A percentile compares a stretch with the other conserved stretches of the same genome.
phyloP scores from a whole-genome alignment of 2,797 vertebrate species.

The Hafferia zeledoni region DNA sequence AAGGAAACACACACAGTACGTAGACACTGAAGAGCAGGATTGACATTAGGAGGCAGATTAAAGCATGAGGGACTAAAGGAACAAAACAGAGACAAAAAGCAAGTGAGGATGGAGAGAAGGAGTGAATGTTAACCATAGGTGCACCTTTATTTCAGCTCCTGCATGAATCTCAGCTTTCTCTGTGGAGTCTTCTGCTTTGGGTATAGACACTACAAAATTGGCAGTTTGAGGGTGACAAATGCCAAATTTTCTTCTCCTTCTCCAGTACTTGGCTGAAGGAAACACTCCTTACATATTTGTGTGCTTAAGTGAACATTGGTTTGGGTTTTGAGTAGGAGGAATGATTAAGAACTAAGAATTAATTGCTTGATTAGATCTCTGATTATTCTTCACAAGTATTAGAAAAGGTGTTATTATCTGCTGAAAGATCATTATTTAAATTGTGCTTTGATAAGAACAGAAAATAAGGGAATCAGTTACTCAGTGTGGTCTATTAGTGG shows the following conservation, averaged over 20 bases:
- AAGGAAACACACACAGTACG: neutral
- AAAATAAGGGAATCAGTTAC: neutral
- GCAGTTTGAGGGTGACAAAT: neutral
- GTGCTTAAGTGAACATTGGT: neutral
- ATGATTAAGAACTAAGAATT: neutral
- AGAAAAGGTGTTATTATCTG: slow-evolving; percentile 29
- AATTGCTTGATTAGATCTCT: slow-evolving; percentile 23
- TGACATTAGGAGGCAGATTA: neutral
- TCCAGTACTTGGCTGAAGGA: neutral
- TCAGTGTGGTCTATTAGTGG: neutral
- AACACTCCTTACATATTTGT: neutral
- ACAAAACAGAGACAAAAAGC: neutral
- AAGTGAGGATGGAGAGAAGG: neutral
- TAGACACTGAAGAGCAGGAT: neutral
- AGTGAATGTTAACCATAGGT: neutral
- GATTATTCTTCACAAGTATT: neutral
- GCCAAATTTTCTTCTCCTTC: neutral
- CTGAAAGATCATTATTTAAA: slow-evolving; percentile 24
- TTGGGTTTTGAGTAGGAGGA: slow-evolving; percentile 5
- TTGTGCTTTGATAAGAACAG: neutral
- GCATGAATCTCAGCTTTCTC: neutral
- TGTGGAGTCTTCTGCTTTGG: neutral
- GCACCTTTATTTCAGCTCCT: neutral
- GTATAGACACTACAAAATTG: neutral
- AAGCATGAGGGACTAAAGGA: neutral